Evolutionary conservation across 1,140 invertebrate species (phyloP), one percentile per base, ranked within the genome.

Genomic region (Adelges cooleyi): DNA sequence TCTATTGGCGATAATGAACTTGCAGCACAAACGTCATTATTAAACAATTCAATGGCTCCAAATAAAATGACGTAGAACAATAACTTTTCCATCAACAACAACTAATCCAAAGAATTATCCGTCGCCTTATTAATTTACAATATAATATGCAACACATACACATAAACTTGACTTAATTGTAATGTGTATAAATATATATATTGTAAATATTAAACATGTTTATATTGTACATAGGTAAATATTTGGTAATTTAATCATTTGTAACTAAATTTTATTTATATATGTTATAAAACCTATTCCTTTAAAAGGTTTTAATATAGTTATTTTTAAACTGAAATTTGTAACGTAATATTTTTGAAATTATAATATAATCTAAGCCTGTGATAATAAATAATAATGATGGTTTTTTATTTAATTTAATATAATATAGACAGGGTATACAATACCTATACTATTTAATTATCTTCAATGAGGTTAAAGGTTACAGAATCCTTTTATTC

Each of bases 371-470:
- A 38, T 53, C 11, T 42, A 42, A 54, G 20, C 22, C 54, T 59
- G 54, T 59, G 54, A 59, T 59, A 59, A 59, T 59, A n/a, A n/a
- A 59, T 42, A 59, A 44, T 59, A n/a, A n/a, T n/a, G n/a, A n/a
- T n/a, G n/a, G n/a, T n/a, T n/a, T n/a, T n/a, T n/a, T n/a, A n/a
- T n/a, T n/a, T n/a, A n/a, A n/a, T n/a, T n/a, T n/a, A n/a, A n/a
- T n/a, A n/a, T n/a, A n/a, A n/a, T n/a, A n/a, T n/a, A n/a, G n/a
- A n/a, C n/a, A n/a, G n/a, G n/a, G n/a, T n/a, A n/a, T 33, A 33
- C 29, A 33, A 33, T n/a, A n/a, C 29, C 11, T 33, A 33, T 33
- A 5, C 29, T 33, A 6, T 33, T 33, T 33, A 33, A 33, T 33
- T 33, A 33, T 33, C n/a, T 33, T 33, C 29, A 33, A n/a, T 33